A percentile compares a stretch with the other conserved stretches of the same genome.
phyloP scores from a whole-genome alignment of 1,140 invertebrate genomes.

The Centruroides vittatus region DNA sequence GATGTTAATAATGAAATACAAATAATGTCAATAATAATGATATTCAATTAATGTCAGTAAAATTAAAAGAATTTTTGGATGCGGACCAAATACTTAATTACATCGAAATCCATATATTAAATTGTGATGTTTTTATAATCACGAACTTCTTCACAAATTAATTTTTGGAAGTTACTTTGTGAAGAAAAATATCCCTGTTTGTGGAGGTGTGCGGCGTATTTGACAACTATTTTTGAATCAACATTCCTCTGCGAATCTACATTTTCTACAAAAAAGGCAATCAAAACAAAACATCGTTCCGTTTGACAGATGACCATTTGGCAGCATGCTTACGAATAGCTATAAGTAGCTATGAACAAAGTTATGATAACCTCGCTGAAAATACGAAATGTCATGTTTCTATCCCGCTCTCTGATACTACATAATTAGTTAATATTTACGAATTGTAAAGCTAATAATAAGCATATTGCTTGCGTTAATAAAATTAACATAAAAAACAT shows the following conservation, averaged over 20 bases:
- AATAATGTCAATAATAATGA: no score
- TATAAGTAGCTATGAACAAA: not conserved
- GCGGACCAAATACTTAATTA: no score
- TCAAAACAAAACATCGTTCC: not conserved
- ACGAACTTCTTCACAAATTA: not conserved
- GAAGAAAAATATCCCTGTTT: not conserved
- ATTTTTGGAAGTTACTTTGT: not conserved
- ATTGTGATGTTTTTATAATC: not conserved
- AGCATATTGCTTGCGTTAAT: no score
- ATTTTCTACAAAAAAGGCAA: not conserved
- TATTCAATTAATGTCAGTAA: no score
- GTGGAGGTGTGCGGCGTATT: no score
- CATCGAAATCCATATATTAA: not conserved
- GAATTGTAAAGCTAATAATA: no score
- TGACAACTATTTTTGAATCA: not conserved
- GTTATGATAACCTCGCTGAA: not conserved
- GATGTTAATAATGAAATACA: no score
- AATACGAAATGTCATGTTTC: not conserved
- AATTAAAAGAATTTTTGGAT: no score
- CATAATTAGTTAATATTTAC: no score
- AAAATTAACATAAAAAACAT: no score
- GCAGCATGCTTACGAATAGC: not conserved
- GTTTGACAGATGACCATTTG: slow-evolving; percentile 1
- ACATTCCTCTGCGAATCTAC: not conserved
- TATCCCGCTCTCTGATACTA: no score